A percentile compares a stretch with the other conserved stretches of the same genome.
phyloP scores from a whole-genome alignment of 2,797 vertebrate species.

The Aldrovandia affinis region DNA sequence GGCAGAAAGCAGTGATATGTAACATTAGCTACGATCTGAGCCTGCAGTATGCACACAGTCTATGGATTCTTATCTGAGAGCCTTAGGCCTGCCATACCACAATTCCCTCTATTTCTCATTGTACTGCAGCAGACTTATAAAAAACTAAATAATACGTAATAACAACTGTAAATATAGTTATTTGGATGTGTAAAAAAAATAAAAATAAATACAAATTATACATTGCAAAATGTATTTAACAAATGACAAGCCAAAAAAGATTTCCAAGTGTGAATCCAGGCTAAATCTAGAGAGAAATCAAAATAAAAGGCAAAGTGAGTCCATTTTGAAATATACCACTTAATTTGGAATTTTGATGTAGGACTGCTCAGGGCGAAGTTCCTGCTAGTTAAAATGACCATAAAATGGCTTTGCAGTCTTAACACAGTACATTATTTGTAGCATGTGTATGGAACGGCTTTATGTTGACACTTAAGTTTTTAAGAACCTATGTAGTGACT shows the following conservation, averaged over 20 bases:
- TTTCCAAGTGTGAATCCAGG: too few species aligned
- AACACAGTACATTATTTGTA: background rate
- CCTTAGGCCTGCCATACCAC: background rate
- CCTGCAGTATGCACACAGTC: too few species aligned
- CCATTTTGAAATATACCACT: background rate
- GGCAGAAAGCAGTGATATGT: background rate
- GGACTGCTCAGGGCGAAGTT: background rate
- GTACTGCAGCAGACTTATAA: background rate
- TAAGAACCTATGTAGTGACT: slow-evolving; percentile 1
- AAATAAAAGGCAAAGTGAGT: background rate
- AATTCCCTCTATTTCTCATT: background rate
- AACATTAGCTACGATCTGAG: too few species aligned
- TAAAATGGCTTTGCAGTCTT: background rate
- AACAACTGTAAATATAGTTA: background rate
- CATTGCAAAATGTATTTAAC: background rate
- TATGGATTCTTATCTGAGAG: too few species aligned
- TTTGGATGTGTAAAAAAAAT: background rate
- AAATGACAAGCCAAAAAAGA: background rate
- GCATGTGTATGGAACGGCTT: background rate
- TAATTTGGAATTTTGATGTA: background rate
- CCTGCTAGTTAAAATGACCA: background rate
- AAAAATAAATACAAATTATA: background rate
- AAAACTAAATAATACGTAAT: background rate
- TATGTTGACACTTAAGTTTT: background rate
- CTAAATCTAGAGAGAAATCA: background rate